Base-by-base conservation (phyloP, 2,888 invertebrate genomes). In the Anaspis maculata region DNA sequence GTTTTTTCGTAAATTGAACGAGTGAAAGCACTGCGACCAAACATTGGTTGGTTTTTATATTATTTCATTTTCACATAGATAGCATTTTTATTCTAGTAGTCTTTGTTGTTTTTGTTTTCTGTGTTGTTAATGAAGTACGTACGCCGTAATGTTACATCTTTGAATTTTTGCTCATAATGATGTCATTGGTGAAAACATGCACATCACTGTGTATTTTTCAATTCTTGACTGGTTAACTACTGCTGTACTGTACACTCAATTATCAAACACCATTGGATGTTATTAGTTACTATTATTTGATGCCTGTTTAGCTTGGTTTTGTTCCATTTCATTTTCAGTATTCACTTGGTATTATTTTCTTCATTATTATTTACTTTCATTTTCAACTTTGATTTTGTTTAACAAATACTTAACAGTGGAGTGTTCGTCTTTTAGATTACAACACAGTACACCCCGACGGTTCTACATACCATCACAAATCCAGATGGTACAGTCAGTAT, bases 401-500 rank as follows among this genome's bases (percentile, higher is more conserved):
- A 13, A 5, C 23, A 13, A n/a, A n/a, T 15, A 25, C 28, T n/a
- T n/a, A n/a, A n/a, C n/a, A n/a, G n/a, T 21, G 9, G 27, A 19
- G 5, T 9, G 19, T 19, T 19, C 19, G 19, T 24, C 7, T 49
- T 51, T 7, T 57, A 72, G 72, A 71, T 72, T 58, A 62, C 68
- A 60, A 72, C 78, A 27, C 79, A 84, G 67, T 90, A 87, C 67
- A 79, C 86, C 35, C 88, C 92, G 41, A 84, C 92, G 4, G 87
- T 95, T 52, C 76, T 95, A 37, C 95, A 95, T 65, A 92, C 92
- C 4, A 92, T 95, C 66, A 91, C 88, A 52, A 95, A 95, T 71
- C 88, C 94, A 1, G 95, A 96, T 71, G 95, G 95, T 43, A 86
- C 92, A 6, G 88, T 96, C 43, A 94, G 94, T 41, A 83, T 96